Conservation (phyloP, 1,140 invertebrate species). For the Agrilus planipennis region DNA sequence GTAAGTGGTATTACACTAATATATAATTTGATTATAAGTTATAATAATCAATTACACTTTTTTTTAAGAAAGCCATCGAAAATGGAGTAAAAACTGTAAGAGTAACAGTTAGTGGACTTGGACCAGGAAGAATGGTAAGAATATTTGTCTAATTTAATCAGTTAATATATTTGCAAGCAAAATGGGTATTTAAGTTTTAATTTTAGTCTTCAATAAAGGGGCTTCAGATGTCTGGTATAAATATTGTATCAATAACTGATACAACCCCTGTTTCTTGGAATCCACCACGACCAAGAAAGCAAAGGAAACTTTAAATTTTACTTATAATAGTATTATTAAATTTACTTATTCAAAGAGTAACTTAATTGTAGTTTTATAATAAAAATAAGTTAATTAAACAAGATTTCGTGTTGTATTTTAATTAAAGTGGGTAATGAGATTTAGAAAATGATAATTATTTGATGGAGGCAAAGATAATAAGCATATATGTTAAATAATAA, state of each 20-base stretch:
- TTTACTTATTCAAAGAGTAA: no score
- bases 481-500: no score
- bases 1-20: slow-evolving; percentile 38
- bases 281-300: slow-evolving; percentile 63
- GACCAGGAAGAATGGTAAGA: slow-evolving; percentile 74
- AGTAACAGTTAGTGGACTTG: slow-evolving; percentile 66
- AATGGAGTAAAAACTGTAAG: slow-evolving; percentile 60
- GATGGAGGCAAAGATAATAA: no score
- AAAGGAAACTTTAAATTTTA: slow-evolving; percentile 50
- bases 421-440: no score
- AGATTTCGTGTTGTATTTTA: no score
- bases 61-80: slow-evolving; percentile 58
- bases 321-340: slow-evolving; percentile 3
- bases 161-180: no score
- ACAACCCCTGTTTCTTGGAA: slow-evolving; percentile 68
- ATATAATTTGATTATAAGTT: slow-evolving; percentile 4
- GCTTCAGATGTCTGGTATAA: slow-evolving; percentile 74
- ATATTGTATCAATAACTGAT: slow-evolving; percentile 86
- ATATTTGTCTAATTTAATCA: slow-evolving; percentile 13
- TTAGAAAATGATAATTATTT: no score
- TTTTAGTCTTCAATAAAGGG: slow-evolving; percentile 85
- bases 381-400: no score
- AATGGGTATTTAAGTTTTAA: slow-evolving; percentile 43
- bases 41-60: slow-evolving; percentile 5
- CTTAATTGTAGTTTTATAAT: no score